These are phyloP conservation scores for Ips typographus DNA, from an alignment of 1,140 invertebrate genomes.

Conservation along the genomic window DNA sequence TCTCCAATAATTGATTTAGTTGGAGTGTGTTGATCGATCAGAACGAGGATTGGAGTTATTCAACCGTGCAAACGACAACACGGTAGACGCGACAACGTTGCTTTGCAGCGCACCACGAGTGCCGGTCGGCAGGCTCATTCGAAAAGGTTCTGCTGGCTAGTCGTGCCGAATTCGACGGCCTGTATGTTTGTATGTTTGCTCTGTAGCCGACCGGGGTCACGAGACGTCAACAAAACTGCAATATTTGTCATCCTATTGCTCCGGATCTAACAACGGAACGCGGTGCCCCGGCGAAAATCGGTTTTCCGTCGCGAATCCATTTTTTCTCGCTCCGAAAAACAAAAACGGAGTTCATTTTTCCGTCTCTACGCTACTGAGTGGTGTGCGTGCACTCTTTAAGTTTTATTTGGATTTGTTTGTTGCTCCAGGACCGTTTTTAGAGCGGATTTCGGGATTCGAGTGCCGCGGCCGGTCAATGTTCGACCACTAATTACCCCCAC, in stretches of 20 bases:
- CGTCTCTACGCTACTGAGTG: conserved; percentile 12
- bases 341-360: not conserved
- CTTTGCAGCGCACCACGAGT: conserved; percentile 31
- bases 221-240: conserved; percentile 27
- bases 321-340: not conserved
- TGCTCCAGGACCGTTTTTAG: conserved; percentile 3
- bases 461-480: too few relatives aligned
- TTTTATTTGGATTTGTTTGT: conserved; percentile 7
- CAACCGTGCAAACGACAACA: not conserved
- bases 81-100: conserved; percentile 17
- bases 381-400: conserved; percentile 15
- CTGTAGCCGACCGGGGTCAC: conserved; percentile 17
- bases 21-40: too few relatives aligned
- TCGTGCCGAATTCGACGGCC: conserved; percentile 22
- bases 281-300: not conserved
- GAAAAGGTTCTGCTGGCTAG: conserved; percentile 11
- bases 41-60: too few relatives aligned
- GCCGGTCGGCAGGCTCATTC: conserved; percentile 15
- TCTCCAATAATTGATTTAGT: too few relatives aligned
- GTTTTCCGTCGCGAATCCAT: not conserved
- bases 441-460: not conserved
- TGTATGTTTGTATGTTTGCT: conserved; percentile 8
- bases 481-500: not conserved
- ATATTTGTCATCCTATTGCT: conserved; percentile 18
- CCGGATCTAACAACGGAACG: not conserved